These are phyloP conservation scores for Beroe ovata DNA, from an alignment of 37 sponge, comb jelly and placozoan genomes.

Conservation along the genomic window DNA sequence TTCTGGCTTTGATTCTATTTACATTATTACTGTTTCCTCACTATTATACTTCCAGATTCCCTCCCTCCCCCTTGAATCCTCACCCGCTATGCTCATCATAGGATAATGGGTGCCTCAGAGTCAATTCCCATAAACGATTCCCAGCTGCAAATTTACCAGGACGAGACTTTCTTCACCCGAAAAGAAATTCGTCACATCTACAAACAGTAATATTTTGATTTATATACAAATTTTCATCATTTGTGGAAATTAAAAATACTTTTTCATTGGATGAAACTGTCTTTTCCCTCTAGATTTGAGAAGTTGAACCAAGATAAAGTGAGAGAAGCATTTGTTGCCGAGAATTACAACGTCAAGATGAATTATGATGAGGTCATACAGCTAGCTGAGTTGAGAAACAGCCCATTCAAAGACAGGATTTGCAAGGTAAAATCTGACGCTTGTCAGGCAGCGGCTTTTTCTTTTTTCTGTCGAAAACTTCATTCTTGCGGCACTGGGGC, in stretches of 20 bases:
- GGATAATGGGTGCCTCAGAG: slow-evolving; percentile 9
- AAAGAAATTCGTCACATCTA: slow-evolving; percentile 48
- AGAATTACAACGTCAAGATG: slow-evolving; percentile 40
- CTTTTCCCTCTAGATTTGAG: slow-evolving; percentile 28
- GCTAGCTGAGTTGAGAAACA: slow-evolving; percentile 12
- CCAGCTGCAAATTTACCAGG: slow-evolving; percentile 37
- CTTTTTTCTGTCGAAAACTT: background rate
- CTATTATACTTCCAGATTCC: too few species aligned
- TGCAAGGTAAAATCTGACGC: slow-evolving; percentile 2
- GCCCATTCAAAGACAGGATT: slow-evolving; percentile 58
- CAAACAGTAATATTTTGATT: background rate
- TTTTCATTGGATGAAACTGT: background rate
- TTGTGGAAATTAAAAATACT: background rate
- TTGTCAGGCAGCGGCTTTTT: background rate
- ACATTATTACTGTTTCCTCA: too few species aligned
- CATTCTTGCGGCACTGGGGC: background rate
- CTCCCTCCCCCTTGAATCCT: too few species aligned
- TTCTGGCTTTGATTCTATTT: too few species aligned
- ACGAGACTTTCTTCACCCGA: slow-evolving; percentile 51
- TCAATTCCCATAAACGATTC: slow-evolving; percentile 5
- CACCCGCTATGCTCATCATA: too few species aligned
- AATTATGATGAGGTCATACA: slow-evolving; percentile 7
- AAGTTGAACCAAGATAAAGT: slow-evolving; percentile 4
- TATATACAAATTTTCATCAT: background rate
- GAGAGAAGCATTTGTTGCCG: slow-evolving; percentile 14